Base-by-base conservation (phyloP, 2,888 invertebrate species). In the Chrysomela aeneicollis region DNA sequence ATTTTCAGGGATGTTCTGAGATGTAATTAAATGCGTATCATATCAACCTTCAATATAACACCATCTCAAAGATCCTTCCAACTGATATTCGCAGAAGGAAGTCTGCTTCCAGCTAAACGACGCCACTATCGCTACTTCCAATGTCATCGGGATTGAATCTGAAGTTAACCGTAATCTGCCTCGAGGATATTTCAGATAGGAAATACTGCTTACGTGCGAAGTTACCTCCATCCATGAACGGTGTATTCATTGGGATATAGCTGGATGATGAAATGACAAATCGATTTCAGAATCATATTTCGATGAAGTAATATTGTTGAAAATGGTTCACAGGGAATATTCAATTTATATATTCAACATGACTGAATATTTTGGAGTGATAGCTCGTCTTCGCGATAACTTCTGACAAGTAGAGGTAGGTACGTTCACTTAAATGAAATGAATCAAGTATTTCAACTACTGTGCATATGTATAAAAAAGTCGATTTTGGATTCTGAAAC, bases 121-220 rank as follows among this genome's bases (percentile, higher is more conserved):
- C 42, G 42, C 12, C 42, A 42, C 42, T 42, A 42, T 15, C 42
- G 42, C 42, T 42, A 42, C 42, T 42, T 15, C 15, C 8, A 15
- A 12, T 42, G 42, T 42, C 42, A 42, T 8, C 42, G 42, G n/a
- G 12, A 42, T 42, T 42, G n/a, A 42, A 42, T 42, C 42, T 15
- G 15, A 42, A 42, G 15, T 42, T 15, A 3, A 42, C 42, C n/a
- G 42, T 42, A 42, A 42, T 42, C 42, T 42, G 42, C 42, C 42
- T 42, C 42, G 42, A 12, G 42, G n/a, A 15, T 42, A 42, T n/a
- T 42, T 15, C 42, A n/a, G 42, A 42, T 42, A 42, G 42, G 42
- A 42, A 42, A 42, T 42, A 42, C 4, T 3, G 15, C 8, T 10
- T 15, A 15, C 42, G 1, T 12, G 4, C 4, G 12, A 42, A 3